Evolutionary conservation across 2,797 vertebrate genomes (phyloP).

Genomic region (Muscicapa comitata): DNA sequence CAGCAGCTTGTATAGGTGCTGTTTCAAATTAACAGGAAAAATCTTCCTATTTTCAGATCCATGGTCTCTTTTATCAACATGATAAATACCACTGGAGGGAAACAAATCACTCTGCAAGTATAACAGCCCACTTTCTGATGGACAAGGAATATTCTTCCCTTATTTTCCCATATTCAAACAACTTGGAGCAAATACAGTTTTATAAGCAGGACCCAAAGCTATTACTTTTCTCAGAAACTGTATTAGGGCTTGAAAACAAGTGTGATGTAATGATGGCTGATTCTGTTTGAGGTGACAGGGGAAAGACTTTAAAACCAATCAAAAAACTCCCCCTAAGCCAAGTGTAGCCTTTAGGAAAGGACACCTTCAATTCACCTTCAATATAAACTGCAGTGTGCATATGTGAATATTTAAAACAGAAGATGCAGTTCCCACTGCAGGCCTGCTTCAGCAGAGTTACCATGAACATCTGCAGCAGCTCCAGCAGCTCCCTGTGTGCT

Average conservation of each 20-base stretch:
- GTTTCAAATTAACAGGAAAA: slow-evolving; percentile 67
- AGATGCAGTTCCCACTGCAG: background rate
- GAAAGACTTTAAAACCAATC: background rate
- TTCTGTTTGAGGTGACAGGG: background rate
- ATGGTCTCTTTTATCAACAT: slow-evolving; percentile 51
- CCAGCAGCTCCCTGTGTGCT: background rate
- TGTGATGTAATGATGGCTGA: background rate
- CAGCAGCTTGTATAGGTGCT: slow-evolving; percentile 39
- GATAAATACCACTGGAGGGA: slow-evolving; percentile 60
- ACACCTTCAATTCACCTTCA: background rate
- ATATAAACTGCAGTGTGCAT: background rate
- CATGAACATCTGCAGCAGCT: background rate
- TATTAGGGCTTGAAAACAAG: background rate
- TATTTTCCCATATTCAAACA: background rate
- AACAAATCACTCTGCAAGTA: slow-evolving; percentile 19
- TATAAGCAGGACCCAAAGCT: background rate
- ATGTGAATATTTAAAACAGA: background rate
- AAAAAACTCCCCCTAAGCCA: background rate
- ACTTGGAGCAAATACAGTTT: background rate
- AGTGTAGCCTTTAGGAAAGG: background rate
- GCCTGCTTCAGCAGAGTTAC: background rate
- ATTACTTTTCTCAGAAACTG: background rate
- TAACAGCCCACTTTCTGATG: background rate
- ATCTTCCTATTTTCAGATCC: slow-evolving; percentile 54
- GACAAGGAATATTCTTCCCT: background rate